These are phyloP conservation scores for Camponotus pennsylvanicus DNA, from an alignment of 1,140 invertebrate genomes.

Conservation along the genomic window DNA sequence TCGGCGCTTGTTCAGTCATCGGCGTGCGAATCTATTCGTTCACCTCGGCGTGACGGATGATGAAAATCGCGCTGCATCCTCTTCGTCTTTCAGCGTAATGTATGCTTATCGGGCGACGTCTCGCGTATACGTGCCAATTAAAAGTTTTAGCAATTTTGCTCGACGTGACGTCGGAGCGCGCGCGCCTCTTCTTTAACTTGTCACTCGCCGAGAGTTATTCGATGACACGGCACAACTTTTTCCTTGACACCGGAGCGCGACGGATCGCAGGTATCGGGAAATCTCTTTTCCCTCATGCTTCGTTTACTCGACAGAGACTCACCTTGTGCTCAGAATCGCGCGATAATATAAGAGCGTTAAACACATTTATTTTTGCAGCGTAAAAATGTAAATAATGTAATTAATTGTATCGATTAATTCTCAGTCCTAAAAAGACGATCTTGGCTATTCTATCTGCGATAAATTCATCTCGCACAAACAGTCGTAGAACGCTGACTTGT, in stretches of 20 bases:
- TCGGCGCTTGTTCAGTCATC: constrained; percentile 3
- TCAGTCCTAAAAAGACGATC: neutral
- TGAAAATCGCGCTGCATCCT: constrained; percentile 10
- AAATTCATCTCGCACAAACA: neutral
- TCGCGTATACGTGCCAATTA: constrained; percentile 43
- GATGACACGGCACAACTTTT: constrained; percentile 45
- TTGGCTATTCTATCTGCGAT: neutral
- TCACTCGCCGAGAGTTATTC: constrained; percentile 37
- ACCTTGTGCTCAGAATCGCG: neutral
- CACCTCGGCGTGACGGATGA: neutral
- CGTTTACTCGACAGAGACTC: neutral
- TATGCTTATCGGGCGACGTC: neutral
- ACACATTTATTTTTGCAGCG: neutral
- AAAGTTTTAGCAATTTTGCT: constrained; percentile 49
- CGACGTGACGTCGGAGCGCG: neutral
- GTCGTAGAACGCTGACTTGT: neutral
- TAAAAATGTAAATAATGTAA: neutral
- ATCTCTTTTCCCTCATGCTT: neutral
- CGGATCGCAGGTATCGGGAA: constrained; percentile 31
- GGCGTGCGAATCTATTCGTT: constrained; percentile 1
- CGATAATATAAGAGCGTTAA: neutral
- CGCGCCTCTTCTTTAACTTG: constrained; percentile 37
- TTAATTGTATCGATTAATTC: neutral
- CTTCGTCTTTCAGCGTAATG: neutral
- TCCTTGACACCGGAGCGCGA: constrained; percentile 51